These are phyloP conservation scores for Tenthredo notha DNA, from an alignment of 2,888 invertebrate genomes.

Conservation along the genomic window DNA sequence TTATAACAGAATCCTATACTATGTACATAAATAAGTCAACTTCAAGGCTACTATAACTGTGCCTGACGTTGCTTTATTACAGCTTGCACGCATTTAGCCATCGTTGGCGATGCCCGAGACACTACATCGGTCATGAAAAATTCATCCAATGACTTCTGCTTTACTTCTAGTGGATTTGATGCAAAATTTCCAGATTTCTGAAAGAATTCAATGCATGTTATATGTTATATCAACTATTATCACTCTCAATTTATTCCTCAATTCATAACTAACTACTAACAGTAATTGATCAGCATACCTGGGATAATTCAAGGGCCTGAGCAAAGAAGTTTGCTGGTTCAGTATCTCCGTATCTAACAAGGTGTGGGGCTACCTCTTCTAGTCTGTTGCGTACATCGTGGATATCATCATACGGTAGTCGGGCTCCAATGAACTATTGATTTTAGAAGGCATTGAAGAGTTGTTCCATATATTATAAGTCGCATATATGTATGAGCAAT, in stretches of 20 bases:
- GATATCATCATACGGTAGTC: constrained; percentile 93
- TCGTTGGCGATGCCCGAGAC: constrained; percentile 97
- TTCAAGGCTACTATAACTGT: constrained; percentile 47
- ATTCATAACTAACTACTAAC: constrained; percentile 1
- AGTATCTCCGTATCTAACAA: constrained; percentile 90
- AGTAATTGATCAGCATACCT: constrained; percentile 77
- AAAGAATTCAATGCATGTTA: constrained; percentile 55
- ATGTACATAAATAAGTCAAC: constrained; percentile 61
- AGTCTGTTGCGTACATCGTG: constrained; percentile 91
- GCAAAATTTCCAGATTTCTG: constrained; percentile 67
- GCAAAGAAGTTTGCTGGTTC: constrained; percentile 92
- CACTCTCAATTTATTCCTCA: background rate
- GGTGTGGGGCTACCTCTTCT: constrained; percentile 92
- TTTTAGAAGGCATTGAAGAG: background rate
- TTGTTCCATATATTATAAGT: constrained; percentile 1
- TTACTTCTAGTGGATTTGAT: constrained; percentile 82
- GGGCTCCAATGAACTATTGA: constrained; percentile 81
- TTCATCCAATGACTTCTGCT: constrained; percentile 89
- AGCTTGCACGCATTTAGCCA: constrained; percentile 98
- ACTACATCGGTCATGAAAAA: constrained; percentile 98
- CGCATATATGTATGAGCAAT: background rate
- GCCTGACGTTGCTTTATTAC: constrained; percentile 84
- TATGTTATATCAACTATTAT: background rate
- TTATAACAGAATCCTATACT: constrained; percentile 64
- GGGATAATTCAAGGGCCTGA: constrained; percentile 88